phyloP scores from a whole-genome alignment of 35 echinoderm and acorn worm species.

The Diadema setosum region DNA sequence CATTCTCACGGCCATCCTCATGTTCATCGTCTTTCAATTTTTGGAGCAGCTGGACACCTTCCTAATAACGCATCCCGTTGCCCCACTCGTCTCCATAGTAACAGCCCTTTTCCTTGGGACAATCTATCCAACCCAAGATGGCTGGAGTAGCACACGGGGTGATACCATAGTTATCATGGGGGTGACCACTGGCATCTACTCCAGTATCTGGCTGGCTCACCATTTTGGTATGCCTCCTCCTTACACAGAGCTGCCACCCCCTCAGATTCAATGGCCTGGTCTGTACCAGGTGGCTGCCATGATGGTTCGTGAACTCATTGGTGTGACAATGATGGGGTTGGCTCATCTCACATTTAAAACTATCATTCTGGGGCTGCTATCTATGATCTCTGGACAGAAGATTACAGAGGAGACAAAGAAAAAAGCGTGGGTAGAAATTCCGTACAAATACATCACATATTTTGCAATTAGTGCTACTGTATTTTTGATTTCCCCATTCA shows the following conservation, averaged over 20 bases:
- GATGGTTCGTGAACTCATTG: constrained; percentile 50
- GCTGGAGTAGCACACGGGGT: constrained; percentile 65
- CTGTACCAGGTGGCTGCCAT: not conserved
- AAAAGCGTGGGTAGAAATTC: constrained; percentile 34
- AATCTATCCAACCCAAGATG: constrained; percentile 65
- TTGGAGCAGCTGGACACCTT: constrained; percentile 59
- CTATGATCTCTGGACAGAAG: constrained; percentile 33
- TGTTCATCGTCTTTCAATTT: constrained; percentile 59
- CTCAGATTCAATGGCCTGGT: constrained; percentile 41
- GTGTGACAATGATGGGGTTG: constrained; percentile 10
- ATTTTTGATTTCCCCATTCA: constrained; percentile 31
- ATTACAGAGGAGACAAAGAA: constrained; percentile 50
- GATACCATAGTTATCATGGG: constrained; percentile 75
- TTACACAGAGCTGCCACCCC: constrained; percentile 5
- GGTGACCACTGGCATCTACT: constrained; percentile 31
- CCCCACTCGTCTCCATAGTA: constrained; percentile 36
- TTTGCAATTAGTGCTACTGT: not conserved
- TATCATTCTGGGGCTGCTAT: constrained; percentile 44
- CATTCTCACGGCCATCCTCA: constrained; percentile 25
- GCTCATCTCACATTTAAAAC: constrained; percentile 56
- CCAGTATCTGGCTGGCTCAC: constrained; percentile 49
- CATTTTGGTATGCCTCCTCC: constrained; percentile 25
- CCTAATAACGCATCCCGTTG: constrained; percentile 52
- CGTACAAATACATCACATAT: constrained; percentile 78
- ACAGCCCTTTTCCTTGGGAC: constrained; percentile 44